A percentile compares a stretch with the other conserved stretches of the same genome.
phyloP scores from a whole-genome alignment of 2,113 vertebrate genomes.

The Mirza zaza region DNA sequence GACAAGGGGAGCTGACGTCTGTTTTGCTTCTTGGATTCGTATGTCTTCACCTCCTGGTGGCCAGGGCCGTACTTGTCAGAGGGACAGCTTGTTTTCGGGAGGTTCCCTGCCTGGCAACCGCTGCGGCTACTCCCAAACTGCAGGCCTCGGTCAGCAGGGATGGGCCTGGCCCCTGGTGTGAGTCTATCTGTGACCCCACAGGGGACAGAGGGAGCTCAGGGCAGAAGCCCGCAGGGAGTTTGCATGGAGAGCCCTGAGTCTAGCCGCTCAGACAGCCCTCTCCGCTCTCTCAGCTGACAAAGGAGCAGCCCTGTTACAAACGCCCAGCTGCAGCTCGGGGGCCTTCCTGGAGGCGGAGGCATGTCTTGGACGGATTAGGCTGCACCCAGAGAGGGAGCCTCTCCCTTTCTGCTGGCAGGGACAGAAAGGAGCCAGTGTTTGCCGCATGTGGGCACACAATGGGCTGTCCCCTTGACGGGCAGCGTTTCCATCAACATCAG shows the following conservation, averaged over 20 bases:
- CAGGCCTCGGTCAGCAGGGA: background rate
- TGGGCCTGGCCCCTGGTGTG: background rate
- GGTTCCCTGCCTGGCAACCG: background rate
- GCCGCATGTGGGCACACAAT: background rate
- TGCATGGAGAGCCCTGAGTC: background rate
- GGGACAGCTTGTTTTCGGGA: background rate
- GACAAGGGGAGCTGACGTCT: background rate
- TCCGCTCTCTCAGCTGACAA: background rate
- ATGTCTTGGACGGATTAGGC: rapidly evolving
- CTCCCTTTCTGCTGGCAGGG: background rate
- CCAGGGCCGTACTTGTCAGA: background rate
- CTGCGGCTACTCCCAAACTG: background rate
- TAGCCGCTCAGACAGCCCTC: background rate
- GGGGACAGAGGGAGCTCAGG: background rate
- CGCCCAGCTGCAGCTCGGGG: background rate
- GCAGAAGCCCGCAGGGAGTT: background rate
- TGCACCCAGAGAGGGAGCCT: background rate
- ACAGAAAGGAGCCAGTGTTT: slow-evolving; percentile 68
- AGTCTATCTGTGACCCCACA: background rate
- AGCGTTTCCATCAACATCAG: background rate
- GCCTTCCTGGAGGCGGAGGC: background rate
- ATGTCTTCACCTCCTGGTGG: background rate
- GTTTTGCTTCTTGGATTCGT: background rate
- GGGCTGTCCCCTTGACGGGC: background rate
- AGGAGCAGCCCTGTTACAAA: background rate